A percentile compares a stretch with the other conserved stretches of the same genome.
Evolutionary conservation across 2,888 invertebrate genomes (phyloP).

Genomic region (Drosophila algonquin): DNA sequence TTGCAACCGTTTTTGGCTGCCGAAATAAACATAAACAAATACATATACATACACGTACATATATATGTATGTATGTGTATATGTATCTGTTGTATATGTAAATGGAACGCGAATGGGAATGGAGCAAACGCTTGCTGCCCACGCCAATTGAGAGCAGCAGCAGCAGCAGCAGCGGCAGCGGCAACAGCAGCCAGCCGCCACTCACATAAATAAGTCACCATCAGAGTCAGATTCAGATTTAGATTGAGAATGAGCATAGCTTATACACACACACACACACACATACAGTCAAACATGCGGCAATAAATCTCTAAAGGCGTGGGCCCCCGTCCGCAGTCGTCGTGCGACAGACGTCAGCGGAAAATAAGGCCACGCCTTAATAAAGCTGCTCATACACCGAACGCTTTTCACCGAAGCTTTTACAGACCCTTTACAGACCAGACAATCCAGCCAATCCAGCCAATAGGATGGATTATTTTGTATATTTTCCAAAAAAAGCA

Average conservation of each 20-base stretch:
- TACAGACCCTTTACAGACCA: too few relatives aligned
- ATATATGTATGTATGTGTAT: background rate
- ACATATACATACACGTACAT: too few relatives aligned
- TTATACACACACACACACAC: constrained; percentile 24
- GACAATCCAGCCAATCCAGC: too few relatives aligned
- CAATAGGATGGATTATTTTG: too few relatives aligned
- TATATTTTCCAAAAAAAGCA: too few relatives aligned
- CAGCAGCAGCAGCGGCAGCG: constrained; percentile 6
- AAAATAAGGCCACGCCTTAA: constrained; percentile 46
- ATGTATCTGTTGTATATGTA: background rate
- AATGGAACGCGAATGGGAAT: constrained; percentile 7
- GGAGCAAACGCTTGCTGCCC: constrained; percentile 47
- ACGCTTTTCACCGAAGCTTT: background rate
- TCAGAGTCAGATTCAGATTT: constrained; percentile 51
- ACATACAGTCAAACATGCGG: constrained; percentile 54
- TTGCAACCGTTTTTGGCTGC: constrained; percentile 34
- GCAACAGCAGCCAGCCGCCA: constrained; percentile 34
- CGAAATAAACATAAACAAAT: background rate
- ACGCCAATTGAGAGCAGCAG: constrained; percentile 57
- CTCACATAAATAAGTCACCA: constrained; percentile 58
- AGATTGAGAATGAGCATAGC: constrained; percentile 48
- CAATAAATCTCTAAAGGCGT: constrained; percentile 74
- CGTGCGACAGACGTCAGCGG: constrained; percentile 70
- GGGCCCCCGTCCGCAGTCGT: constrained; percentile 50
- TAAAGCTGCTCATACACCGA: background rate